Evolutionary conservation across 2,797 vertebrate genomes (phyloP).

Genomic region (Rhinogobio ventralis): DNA sequence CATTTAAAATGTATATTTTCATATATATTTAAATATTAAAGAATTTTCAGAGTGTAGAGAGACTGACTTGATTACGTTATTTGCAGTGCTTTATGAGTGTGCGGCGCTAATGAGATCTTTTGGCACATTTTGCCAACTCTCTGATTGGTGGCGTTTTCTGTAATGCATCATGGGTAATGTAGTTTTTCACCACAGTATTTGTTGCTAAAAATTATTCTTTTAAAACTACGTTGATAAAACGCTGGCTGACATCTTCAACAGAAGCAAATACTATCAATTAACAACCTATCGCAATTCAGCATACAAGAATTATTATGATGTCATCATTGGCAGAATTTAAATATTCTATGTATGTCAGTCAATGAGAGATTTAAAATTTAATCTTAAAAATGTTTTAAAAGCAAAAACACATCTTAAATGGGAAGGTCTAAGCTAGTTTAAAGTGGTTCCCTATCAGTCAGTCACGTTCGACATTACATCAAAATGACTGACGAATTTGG

Average conservation of each 20-base stretch:
- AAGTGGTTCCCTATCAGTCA: too few species aligned
- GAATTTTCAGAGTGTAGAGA: too few species aligned
- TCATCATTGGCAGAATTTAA: not conserved
- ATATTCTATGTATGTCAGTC: not conserved
- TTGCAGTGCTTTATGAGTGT: not conserved
- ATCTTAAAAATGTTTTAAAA: not conserved
- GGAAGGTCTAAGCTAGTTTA: too few species aligned
- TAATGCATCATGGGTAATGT: not conserved
- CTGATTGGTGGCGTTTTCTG: not conserved
- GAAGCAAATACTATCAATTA: too few species aligned
- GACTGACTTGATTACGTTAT: too few species aligned
- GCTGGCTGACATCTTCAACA: fast-evolving
- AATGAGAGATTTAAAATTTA: not conserved
- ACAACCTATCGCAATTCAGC: not conserved
- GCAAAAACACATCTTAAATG: not conserved
- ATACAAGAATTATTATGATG: not conserved
- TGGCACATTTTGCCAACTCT: not conserved
- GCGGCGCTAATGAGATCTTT: not conserved
- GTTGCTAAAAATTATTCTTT: not conserved
- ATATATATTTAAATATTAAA: too few species aligned
- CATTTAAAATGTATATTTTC: too few species aligned
- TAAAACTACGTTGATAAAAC: not conserved
- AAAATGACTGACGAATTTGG: too few species aligned
- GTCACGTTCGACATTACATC: too few species aligned
- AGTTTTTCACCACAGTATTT: not conserved